Conservation (phyloP, 2,797 vertebrate species). For the Pelochelys cantorii region DNA sequence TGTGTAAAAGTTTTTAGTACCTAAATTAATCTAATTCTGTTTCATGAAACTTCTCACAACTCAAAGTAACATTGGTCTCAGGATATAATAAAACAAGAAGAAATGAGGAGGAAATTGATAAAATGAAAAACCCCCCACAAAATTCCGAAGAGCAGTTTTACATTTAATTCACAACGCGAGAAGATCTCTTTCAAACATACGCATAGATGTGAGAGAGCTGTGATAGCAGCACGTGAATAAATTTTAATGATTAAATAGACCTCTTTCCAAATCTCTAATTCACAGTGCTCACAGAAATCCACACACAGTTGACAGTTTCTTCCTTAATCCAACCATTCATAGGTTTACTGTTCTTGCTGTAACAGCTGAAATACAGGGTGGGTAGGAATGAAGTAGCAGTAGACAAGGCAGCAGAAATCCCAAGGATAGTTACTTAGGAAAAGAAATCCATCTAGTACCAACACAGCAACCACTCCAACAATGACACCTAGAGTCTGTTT, state of each 20-base stretch:
- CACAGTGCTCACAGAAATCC: not conserved
- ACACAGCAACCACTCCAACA: too few relatives aligned
- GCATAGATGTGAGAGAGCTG: not conserved
- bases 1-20: not conserved
- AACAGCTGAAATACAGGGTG: not conserved
- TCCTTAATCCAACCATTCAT: not conserved
- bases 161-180: not conserved
- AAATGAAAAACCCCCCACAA: too few relatives aligned
- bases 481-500: too few relatives aligned
- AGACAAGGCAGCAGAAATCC: too few relatives aligned
- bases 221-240: not conserved
- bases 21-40: too few relatives aligned
- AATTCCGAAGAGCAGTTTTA: not conserved
- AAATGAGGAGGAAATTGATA: too few relatives aligned
- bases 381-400: too few relatives aligned
- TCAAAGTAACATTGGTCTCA: rapidly evolving
- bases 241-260: not conserved
- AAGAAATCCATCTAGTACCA: too few relatives aligned
- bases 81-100: rapidly evolving
- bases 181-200: not conserved
- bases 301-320: not conserved
- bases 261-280: not conserved
- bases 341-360: not conserved
- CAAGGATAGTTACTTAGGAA: too few relatives aligned
- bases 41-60: rapidly evolving